Evolutionary conservation across 2,888 invertebrate species (phyloP), one percentile per base, ranked within the genome.

Genomic region (Perithous albicinctus): DNA sequence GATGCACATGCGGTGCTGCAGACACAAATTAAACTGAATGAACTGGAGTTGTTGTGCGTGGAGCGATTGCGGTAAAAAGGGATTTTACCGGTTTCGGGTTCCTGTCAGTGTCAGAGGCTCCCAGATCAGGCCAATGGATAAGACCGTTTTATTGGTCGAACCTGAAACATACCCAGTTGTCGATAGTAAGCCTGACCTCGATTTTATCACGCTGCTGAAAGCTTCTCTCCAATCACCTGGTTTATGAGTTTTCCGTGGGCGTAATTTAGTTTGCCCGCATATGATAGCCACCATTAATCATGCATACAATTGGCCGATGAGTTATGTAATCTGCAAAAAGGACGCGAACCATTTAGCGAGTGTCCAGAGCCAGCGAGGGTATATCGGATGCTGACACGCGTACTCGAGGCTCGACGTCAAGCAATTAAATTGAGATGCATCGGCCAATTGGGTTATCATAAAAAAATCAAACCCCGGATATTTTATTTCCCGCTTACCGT

Each of bases 401-500:
- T n/a, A 48, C 48, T 48, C 20, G 48, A 20, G 20, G 20, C 8
- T 20, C 20, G 23, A 48, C 26, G 15, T 2, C 56, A 66, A 61
- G 59, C 18, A 23, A 48, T 38, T 48, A 61, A 12, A 15, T 61
- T 48, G 23, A 69, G 48, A 12, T 46, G 18, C 43, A 72, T 70
- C 41, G 46, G 29, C 51, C 48, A 18, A 46, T 41, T 69, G 29
- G 63, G 18, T 38, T 61, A 32, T 18, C 15, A 46, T 64, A 41
- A 41, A 63, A 38, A 63, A 12, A 18, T 18, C 20, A n/a, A 76
- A 76, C 23, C 26, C 18, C 29, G 2, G 35, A 18, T 35, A 20
- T 48, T 48, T 23, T 29, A 46, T 76, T 61, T 69, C 38, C 18
- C 26, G 7, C 18, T 59, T 76, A 51, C 56, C 61, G 38, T 26